Percentiles rank a stretch among this genome's conserved stretches.
phyloP scores from a whole-genome alignment of 2,888 invertebrate species.

The Odontocerum albicorne region DNA sequence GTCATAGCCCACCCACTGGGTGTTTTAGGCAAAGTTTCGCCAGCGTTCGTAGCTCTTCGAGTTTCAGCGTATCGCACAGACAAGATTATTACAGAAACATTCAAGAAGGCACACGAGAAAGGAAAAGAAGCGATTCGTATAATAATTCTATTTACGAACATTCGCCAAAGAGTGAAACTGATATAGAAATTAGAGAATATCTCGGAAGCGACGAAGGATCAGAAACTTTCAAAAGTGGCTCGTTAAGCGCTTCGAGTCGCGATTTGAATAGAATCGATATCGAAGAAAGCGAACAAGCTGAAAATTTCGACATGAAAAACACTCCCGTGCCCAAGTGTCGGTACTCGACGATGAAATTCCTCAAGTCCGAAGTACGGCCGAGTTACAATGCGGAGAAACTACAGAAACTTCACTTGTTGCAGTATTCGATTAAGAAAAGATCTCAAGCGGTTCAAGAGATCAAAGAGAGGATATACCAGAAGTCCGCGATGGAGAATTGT shows the following conservation, averaged over 20 bases:
- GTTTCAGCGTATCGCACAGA: slow-evolving; percentile 6
- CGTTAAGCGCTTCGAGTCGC: slow-evolving; percentile 38
- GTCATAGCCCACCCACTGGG: slow-evolving; percentile 51
- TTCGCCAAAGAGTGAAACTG: slow-evolving; percentile 46
- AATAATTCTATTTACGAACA: slow-evolving; percentile 47
- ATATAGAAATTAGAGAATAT: slow-evolving; percentile 31
- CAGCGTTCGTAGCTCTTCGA: slow-evolving; percentile 29
- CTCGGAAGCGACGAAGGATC: slow-evolving; percentile 31
- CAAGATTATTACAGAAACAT: slow-evolving; percentile 10
- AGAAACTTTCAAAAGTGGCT: slow-evolving; percentile 21
- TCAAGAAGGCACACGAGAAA: slow-evolving; percentile 7
- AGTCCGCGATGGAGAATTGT: slow-evolving; percentile 48
- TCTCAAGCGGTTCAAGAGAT: slow-evolving; percentile 62
- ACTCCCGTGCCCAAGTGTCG: slow-evolving; percentile 50
- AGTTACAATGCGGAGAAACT: slow-evolving; percentile 75
- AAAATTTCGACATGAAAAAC: slow-evolving; percentile 51
- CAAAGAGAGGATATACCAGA: slow-evolving; percentile 53
- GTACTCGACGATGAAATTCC: slow-evolving; percentile 54
- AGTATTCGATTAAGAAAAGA: slow-evolving; percentile 71
- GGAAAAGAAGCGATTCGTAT: slow-evolving; percentile 24
- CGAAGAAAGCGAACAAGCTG: slow-evolving; percentile 55
- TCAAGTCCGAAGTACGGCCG: slow-evolving; percentile 64
- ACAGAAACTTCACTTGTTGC: slow-evolving; percentile 68
- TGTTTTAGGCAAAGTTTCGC: slow-evolving; percentile 51
- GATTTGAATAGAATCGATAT: slow-evolving; percentile 47